Conservation (phyloP, 1,140 invertebrate species). For the Pissodes strobi region DNA sequence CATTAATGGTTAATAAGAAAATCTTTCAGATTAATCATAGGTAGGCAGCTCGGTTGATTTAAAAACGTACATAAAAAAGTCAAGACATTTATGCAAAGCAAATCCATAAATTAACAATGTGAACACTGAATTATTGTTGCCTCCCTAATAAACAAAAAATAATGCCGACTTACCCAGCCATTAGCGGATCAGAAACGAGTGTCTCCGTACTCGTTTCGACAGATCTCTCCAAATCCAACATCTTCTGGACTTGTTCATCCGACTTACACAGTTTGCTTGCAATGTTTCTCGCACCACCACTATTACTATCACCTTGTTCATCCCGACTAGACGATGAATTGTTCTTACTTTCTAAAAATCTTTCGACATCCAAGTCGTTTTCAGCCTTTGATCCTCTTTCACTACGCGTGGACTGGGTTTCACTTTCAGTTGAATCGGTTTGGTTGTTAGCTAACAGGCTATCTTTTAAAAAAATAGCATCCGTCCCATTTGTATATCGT, state of each 20-base stretch:
- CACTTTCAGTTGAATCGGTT: conserved; percentile 6
- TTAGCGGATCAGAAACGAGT: conserved; percentile 51
- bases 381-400: conserved; percentile 21
- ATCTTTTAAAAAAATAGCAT: neutral
- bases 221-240: conserved; percentile 38
- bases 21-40: too few species aligned
- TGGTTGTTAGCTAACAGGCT: neutral
- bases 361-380: conserved; percentile 14
- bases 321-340: conserved; percentile 10
- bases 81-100: too few species aligned
- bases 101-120: too few species aligned
- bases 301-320: neutral
- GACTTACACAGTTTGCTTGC: neutral
- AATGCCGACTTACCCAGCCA: conserved; percentile 34
- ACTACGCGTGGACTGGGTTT: neutral
- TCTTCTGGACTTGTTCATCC: conserved; percentile 13
- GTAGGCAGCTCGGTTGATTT: too few species aligned
- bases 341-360: conserved; percentile 11
- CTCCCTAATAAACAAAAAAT: neutral
- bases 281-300: neutral
- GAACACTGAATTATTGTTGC: too few species aligned
- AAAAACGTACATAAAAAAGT: too few species aligned
- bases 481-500: neutral
- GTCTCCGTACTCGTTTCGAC: conserved; percentile 59
- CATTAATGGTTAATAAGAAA: too few species aligned